These are phyloP conservation scores for Ceriagrion tenellum DNA, from an alignment of 2,888 invertebrate species.

Conservation along the genomic window DNA sequence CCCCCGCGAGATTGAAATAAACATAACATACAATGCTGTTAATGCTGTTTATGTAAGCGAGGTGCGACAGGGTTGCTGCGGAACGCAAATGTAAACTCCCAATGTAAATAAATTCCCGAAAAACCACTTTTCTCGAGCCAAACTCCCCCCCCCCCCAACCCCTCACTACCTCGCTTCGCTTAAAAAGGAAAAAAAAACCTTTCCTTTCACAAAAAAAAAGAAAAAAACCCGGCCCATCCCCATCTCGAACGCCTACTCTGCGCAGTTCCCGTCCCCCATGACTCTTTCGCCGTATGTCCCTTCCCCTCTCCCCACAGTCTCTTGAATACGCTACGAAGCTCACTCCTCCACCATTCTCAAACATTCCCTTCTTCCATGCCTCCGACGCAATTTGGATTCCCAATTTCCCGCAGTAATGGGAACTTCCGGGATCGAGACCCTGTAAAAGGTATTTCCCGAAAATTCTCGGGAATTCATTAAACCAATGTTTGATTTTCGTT, in stretches of 20 bases:
- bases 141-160: background rate
- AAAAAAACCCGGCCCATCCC: background rate
- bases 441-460: too few species aligned
- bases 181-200: background rate
- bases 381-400: too few species aligned
- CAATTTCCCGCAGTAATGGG: too few species aligned
- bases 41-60: constrained; percentile 36
- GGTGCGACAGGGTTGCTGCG: constrained; percentile 14
- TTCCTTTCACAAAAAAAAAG: background rate
- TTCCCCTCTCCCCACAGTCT: background rate
- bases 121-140: constrained; percentile 29
- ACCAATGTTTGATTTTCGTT: too few species aligned
- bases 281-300: background rate
- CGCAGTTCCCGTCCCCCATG: background rate
- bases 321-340: background rate
- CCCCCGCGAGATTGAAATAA: background rate
- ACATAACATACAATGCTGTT: background rate
- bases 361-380: too few species aligned
- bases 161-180: background rate
- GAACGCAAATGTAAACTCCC: constrained; percentile 23
- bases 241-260: background rate
- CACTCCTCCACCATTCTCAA: too few species aligned
- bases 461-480: too few species aligned
- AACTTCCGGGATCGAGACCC: too few species aligned
- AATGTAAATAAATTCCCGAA: constrained; percentile 44